phyloP scores from a whole-genome alignment of 2,888 invertebrate species.

The Harpagoxenus sublaevis region DNA sequence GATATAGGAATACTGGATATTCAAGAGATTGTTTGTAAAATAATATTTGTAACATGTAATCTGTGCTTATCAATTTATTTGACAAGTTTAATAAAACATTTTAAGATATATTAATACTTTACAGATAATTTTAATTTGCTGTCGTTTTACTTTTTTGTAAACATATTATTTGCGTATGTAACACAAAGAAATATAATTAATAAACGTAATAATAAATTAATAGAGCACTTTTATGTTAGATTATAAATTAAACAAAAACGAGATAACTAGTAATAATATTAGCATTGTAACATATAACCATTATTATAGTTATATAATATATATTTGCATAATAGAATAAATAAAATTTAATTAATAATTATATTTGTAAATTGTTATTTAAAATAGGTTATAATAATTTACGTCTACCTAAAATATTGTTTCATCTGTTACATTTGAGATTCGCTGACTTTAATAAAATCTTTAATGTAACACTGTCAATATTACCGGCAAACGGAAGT shows the following conservation, averaged over 20 bases:
- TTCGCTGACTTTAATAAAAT: background rate
- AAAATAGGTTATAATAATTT: background rate
- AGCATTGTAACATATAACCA: background rate
- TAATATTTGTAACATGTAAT: background rate
- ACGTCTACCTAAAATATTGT: background rate
- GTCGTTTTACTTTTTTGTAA: too few relatives aligned
- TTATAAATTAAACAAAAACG: background rate
- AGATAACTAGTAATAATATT: background rate
- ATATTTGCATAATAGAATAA: background rate
- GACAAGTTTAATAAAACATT: background rate
- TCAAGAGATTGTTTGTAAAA: background rate
- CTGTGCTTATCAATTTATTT: background rate
- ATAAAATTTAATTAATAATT: background rate
- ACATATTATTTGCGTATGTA: background rate
- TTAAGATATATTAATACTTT: background rate
- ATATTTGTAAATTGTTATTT: background rate
- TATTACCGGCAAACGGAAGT: constrained; percentile 45
- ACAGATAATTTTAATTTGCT: too few relatives aligned
- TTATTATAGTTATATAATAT: background rate
- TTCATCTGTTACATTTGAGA: background rate
- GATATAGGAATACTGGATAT: background rate
- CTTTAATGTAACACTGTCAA: background rate
- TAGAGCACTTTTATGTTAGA: background rate
- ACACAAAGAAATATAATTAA: background rate
- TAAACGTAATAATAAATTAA: background rate